These are phyloP conservation scores for Orthosia gothica DNA, from an alignment of 2,888 invertebrate genomes.

Conservation along the genomic window DNA sequence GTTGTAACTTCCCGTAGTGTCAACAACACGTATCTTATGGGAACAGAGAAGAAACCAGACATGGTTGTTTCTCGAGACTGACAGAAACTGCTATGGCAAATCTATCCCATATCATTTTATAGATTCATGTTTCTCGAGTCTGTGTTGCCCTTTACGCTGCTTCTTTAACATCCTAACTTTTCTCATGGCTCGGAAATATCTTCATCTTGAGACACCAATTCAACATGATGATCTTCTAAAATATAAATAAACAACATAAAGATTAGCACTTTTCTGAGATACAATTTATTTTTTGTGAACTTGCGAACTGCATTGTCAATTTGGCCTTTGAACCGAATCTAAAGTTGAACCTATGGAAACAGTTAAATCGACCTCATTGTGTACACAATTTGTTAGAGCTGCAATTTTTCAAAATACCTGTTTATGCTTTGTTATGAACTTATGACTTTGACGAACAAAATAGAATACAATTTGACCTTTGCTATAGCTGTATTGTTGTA, in stretches of 20 bases:
- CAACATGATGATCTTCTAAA: background rate
- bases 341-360: background rate
- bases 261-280: too few species aligned
- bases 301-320: background rate
- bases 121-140: background rate
- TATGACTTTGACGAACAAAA: conserved; percentile 56
- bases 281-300: background rate
- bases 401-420: conserved; percentile 37
- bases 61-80: background rate
- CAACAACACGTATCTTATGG: background rate
- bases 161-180: background rate
- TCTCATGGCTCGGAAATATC: background rate
- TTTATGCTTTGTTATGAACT: conserved; percentile 42
- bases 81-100: background rate
- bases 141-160: background rate
- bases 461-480: conserved; percentile 73
- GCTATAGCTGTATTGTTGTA: conserved; percentile 62
- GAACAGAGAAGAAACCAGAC: conserved; percentile 8
- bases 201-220: background rate
- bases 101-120: background rate
- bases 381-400: conserved; percentile 9
- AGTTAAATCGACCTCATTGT: conserved; percentile 2
- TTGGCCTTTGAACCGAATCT: conserved; percentile 15
- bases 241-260: background rate
- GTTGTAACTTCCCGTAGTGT: conserved; percentile 17